Evolutionary conservation across 1,140 invertebrate species (phyloP).

Genomic region (Panulirus ornatus): DNA sequence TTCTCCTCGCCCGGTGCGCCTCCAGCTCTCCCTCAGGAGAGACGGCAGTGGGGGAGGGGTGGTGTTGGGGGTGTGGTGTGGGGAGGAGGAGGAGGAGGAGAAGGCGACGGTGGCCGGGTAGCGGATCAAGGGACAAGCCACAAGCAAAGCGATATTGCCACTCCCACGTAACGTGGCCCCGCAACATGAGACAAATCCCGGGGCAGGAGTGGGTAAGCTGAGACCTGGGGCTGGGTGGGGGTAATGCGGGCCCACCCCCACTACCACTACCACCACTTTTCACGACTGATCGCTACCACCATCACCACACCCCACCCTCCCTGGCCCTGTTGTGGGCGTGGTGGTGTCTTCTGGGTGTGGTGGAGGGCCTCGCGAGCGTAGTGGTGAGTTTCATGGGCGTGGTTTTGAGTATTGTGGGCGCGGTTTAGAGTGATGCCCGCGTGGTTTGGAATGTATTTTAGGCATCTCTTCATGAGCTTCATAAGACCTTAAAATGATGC

Average conservation of each 20-base stretch:
- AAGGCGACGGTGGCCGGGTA: neutral
- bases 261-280: neutral
- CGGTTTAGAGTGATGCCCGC: too few relatives aligned
- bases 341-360: neutral
- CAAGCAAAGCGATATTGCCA: slow-evolving; percentile 60
- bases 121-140: slow-evolving; percentile 38
- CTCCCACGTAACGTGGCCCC: slow-evolving; percentile 31
- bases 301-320: too few relatives aligned
- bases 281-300: slow-evolving; percentile 23
- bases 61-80: neutral
- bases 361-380: neutral
- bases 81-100: neutral
- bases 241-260: slow-evolving; percentile 46
- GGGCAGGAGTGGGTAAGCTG: slow-evolving; percentile 26
- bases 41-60: neutral
- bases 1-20: too few relatives aligned
- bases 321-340: neutral
- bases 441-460: too few relatives aligned
- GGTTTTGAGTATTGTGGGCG: too few relatives aligned
- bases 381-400: too few relatives aligned
- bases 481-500: too few relatives aligned
- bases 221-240: neutral
- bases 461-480: too few relatives aligned
- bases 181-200: slow-evolving; percentile 53
- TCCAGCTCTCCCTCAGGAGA: neutral